A percentile compares a stretch with the other conserved stretches of the same genome.
These are phyloP conservation scores for Calypte anna DNA, from an alignment of 2,113 vertebrate genomes.

Conservation along the genomic window DNA sequence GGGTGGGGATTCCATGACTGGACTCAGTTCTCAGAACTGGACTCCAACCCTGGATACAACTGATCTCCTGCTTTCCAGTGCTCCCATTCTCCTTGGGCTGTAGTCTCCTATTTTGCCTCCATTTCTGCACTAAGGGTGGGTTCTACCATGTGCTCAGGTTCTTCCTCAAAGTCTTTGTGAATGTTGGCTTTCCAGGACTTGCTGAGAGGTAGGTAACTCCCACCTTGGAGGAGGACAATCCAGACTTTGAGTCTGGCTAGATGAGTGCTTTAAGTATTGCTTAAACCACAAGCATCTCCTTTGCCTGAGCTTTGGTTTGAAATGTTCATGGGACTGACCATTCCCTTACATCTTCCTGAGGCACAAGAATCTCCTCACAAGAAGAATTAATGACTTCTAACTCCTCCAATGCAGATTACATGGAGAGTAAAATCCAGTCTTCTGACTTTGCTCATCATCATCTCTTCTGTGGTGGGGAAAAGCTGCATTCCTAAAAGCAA, in stretches of 20 bases:
- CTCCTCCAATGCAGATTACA: not conserved
- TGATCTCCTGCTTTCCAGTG: not conserved
- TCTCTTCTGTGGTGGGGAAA: not conserved
- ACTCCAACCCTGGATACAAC: not conserved
- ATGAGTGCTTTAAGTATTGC: not conserved
- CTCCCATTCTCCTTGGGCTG: not conserved
- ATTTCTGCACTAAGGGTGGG: not conserved
- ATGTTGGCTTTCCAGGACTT: not conserved
- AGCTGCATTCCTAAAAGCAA: not conserved
- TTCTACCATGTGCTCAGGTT: not conserved
- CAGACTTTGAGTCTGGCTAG: not conserved
- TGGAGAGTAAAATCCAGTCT: not conserved
- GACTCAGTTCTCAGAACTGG: too few species aligned
- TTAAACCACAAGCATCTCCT: not conserved
- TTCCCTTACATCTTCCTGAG: fast-evolving
- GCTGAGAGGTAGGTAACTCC: not conserved
- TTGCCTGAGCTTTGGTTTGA: not conserved
- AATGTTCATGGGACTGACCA: fast-evolving
- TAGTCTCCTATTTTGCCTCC: not conserved
- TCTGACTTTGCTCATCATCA: not conserved
- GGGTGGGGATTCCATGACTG: too few species aligned
- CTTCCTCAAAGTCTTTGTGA: not conserved
- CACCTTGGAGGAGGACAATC: not conserved
- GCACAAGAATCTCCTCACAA: not conserved
- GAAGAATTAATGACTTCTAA: not conserved